Percentiles rank a stretch among this genome's conserved stretches.
phyloP scores from a whole-genome alignment of 23 tunicate species.

The Styela plicata region DNA sequence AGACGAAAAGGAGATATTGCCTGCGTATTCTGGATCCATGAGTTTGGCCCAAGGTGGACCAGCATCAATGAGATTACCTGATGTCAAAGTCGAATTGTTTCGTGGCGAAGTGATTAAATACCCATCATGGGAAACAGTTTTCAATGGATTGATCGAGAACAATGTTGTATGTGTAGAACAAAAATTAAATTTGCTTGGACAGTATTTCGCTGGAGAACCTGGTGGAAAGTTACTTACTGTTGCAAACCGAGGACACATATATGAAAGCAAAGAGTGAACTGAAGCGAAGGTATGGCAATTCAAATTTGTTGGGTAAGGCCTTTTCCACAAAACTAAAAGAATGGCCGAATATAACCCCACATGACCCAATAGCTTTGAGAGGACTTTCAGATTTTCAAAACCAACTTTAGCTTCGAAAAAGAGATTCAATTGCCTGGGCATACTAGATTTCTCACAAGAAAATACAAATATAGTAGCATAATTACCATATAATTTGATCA shows the following conservation, averaged over 20 bases:
- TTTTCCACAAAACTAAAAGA: neutral
- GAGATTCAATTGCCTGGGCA: too few species aligned
- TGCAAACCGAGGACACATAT: conserved; percentile 31
- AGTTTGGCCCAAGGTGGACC: too few species aligned
- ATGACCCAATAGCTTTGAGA: too few species aligned
- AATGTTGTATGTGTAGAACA: conserved; percentile 9
- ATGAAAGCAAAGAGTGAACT: conserved; percentile 14
- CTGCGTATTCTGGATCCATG: too few species aligned
- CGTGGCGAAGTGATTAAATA: conserved; percentile 10
- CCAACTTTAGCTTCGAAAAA: too few species aligned
- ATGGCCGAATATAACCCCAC: too few species aligned
- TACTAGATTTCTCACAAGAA: too few species aligned
- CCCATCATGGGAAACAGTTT: conserved; percentile 33
- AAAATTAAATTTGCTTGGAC: conserved; percentile 25
- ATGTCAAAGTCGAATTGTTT: conserved; percentile 24
- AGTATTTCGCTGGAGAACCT: conserved; percentile 25
- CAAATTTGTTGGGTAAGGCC: conserved; percentile 14
- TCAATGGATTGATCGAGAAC: conserved; percentile 16
- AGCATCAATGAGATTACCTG: too few species aligned
- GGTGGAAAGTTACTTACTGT: conserved; percentile 4
- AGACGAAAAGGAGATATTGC: too few species aligned
- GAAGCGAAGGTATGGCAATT: conserved; percentile 17
- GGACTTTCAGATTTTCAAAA: too few species aligned
- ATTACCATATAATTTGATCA: too few species aligned
- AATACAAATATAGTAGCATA: too few species aligned